These are phyloP conservation scores for Corythoichthys haematopterus DNA, from an alignment of 2,113 vertebrate species.

Conservation along the genomic window DNA sequence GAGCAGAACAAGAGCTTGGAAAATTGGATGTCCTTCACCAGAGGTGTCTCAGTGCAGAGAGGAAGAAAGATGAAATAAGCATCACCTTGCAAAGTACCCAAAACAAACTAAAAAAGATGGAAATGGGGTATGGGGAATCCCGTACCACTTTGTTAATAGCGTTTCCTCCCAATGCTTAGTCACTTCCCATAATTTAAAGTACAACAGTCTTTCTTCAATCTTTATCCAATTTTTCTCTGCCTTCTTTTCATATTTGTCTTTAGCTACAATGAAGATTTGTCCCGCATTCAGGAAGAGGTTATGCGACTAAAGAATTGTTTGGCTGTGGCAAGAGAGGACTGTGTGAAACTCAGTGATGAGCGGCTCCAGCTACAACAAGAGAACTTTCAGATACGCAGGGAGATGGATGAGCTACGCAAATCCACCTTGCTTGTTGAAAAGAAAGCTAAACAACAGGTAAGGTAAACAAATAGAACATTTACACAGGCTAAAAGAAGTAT, in stretches of 20 bases:
- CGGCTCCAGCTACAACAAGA: conserved; percentile 85
- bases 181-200: not conserved
- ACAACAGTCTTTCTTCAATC: not conserved
- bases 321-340: conserved; percentile 77
- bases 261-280: conserved; percentile 85
- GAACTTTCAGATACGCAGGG: conserved; percentile 79
- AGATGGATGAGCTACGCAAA: conserved; percentile 81
- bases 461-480: not conserved
- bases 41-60: conserved; percentile 81
- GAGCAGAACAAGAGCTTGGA: conserved; percentile 74
- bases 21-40: conserved; percentile 86
- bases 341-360: conserved; percentile 81
- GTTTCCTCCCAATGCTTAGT: not conserved
- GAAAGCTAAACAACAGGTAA: conserved; percentile 85
- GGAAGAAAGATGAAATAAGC: conserved; percentile 80
- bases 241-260: not conserved
- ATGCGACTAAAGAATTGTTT: conserved; percentile 78
- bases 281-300: conserved; percentile 80
- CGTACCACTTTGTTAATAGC: not conserved
- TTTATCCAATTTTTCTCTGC: not conserved
- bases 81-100: conserved; percentile 79
- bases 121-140: conserved; percentile 80
- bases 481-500: not conserved
- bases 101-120: conserved; percentile 82
- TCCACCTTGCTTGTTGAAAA: conserved; percentile 72